Evolutionary conservation across 2,113 vertebrate genomes (phyloP).

Genomic region (Limnothrissa miodon): DNA sequence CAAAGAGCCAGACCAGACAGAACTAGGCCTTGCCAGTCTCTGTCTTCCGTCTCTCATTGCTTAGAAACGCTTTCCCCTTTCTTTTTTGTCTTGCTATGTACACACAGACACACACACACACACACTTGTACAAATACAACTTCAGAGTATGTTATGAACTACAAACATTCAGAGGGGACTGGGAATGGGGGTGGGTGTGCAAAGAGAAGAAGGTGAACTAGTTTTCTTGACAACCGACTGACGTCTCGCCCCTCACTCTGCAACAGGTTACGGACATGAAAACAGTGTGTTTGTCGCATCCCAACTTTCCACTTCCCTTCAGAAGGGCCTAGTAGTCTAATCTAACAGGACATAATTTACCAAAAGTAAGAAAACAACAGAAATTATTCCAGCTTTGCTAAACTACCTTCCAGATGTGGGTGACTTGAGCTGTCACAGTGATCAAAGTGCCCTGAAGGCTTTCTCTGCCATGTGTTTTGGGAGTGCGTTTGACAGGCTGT

Average conservation of each 20-base stretch:
- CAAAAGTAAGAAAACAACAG: not conserved
- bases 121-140: not conserved
- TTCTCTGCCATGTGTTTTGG: not conserved
- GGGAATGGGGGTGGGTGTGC: not conserved
- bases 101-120: not conserved
- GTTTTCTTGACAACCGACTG: slow-evolving; percentile 41
- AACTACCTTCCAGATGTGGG: not conserved
- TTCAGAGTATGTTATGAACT: not conserved
- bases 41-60: not conserved
- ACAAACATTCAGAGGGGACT: not conserved
- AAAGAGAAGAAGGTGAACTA: slow-evolving; percentile 7
- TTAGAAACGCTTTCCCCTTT: not conserved
- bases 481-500: not conserved
- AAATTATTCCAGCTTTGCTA: not conserved
- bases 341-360: not conserved
- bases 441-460: not conserved
- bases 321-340: not conserved
- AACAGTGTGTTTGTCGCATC: not conserved
- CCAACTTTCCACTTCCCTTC: not conserved
- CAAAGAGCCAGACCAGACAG: not conserved
- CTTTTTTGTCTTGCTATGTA: not conserved
- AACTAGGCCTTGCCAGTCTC: too few relatives aligned
- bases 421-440: not conserved
- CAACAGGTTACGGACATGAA: slow-evolving; percentile 23
- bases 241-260: slow-evolving; percentile 32